Evolutionary conservation across 2,113 vertebrate species (phyloP), one percentile per base, ranked within the genome.

Genomic region (Cebidichthys violaceus): DNA sequence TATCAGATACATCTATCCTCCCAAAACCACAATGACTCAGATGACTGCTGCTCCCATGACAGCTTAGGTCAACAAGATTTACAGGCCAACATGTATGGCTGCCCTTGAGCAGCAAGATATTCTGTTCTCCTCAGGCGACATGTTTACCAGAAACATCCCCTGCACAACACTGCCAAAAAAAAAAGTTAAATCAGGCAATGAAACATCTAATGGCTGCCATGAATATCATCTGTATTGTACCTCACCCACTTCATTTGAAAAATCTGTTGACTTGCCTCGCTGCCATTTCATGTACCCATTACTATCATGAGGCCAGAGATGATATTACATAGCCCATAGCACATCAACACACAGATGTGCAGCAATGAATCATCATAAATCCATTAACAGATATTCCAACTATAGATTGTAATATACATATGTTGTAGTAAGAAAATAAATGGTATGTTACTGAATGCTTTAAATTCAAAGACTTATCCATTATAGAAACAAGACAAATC

Each of bases 41-140:
- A 85, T 89, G 87, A 90, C 70, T 75, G 55, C 80, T 84, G 77
- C 55, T 79, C 83, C 57, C 43, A 69, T 82, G 89, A 90, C 86
- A 86, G 86, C 80, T 84, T 69, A 84, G 86, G 89, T 85, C 86
- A 86, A 61, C 67, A 75, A 89, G 88, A 94, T 90, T 91, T 92
- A 93, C 89, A 82, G 87, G 81, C 71, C 78, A 85, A 82, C 88
- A 89, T 84, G 55, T 82, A 91, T 86, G 82, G 64, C 71, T 87
- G 87, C 78, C 88, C 86, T 90, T 91, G 86, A 82, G 67, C 54
- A 61, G 60, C 73, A 29, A 29, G 35, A 84, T 77, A 70, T 75
- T 85, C 74, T 71, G 60, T 61, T 87, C 47, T 13, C 65, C 70
- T 67, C 65, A 62, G 17, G 81, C 71, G 22, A 78, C 69, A 72